Percentiles rank a stretch among this genome's conserved stretches.
Evolutionary conservation across 2,797 vertebrate species (phyloP).

Genomic region (Notamacropus eugenii): DNA sequence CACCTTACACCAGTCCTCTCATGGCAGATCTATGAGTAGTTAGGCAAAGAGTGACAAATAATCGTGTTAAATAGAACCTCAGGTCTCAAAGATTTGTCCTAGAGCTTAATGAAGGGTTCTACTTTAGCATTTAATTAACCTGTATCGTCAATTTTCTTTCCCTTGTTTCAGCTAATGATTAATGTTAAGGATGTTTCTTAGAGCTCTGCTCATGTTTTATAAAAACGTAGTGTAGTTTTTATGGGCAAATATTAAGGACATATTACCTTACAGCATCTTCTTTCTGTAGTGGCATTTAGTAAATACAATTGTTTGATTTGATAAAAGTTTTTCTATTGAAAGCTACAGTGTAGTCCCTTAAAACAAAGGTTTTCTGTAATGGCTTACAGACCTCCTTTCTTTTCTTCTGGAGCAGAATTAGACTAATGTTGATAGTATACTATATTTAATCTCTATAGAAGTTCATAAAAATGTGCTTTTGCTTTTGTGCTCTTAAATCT

Average conservation of each 20-base stretch:
- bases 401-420: background rate
- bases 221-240: background rate
- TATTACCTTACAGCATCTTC: background rate
- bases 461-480: constrained; percentile 38
- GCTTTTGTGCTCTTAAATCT: constrained; percentile 2
- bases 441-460: constrained; percentile 52
- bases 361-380: background rate
- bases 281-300: background rate
- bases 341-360: background rate
- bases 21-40: background rate
- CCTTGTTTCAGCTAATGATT: background rate
- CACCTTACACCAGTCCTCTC: background rate
- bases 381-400: background rate
- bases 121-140: background rate
- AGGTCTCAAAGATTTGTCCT: background rate
- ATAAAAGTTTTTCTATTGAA: background rate
- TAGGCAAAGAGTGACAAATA: background rate
- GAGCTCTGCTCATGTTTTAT: background rate
- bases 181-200: too few species aligned
- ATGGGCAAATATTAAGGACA: background rate
- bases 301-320: background rate
- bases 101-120: background rate
- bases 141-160: background rate
- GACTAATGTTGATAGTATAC: background rate
- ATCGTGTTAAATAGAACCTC: background rate